Base-by-base conservation (phyloP, 2,888 invertebrate genomes). In the Lacanobia oleracea region DNA sequence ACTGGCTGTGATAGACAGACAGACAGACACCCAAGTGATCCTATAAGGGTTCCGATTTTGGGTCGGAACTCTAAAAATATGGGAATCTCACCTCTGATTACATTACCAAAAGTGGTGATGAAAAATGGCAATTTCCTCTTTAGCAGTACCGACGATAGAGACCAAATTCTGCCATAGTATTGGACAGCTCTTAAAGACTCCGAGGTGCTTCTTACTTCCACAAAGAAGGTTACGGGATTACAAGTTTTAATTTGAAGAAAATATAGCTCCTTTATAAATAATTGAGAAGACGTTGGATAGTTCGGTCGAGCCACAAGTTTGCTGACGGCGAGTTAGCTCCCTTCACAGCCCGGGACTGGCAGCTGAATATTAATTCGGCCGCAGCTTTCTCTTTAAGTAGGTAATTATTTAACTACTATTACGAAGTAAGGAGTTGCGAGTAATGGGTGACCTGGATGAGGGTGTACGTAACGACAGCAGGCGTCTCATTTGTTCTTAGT, bases 241-340 rank as follows among this genome's bases (percentile, higher is more conserved):
- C 66, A 72, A 77, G 60, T 67, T 82, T 68, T 72, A 69, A 77
- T 65, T 53, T 61, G 37, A 72, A 73, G 72, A 75, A 84, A 81
- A 79, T 82, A 75, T 72, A 78, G 69, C 33, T 62, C 51, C 73
- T 79, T 64, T 54, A 72, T 85, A 76, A 82, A 82, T 82, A 76
- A 75, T 76, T 71, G 69, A 83, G 66, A 60, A 66, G 79, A 71
- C 37, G 72, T 56, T 43, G 75, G 72, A 75, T 79, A 82, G 75
- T 85, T 76, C 54, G 23, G 59, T 43, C 50, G 67, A 54, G 56
- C 64, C 81, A 50, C 67, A 81, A 82, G 61, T 84, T 82, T 81
- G 71, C 81, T 84, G 73, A 77, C 62, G 77, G 59, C 33, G 56
- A 85, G 70, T 82, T 75, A 64, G 76, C 50, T 65, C n/a, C 53